phyloP scores from a whole-genome alignment of 2,888 invertebrate genomes.

The Sesamia inferens region DNA sequence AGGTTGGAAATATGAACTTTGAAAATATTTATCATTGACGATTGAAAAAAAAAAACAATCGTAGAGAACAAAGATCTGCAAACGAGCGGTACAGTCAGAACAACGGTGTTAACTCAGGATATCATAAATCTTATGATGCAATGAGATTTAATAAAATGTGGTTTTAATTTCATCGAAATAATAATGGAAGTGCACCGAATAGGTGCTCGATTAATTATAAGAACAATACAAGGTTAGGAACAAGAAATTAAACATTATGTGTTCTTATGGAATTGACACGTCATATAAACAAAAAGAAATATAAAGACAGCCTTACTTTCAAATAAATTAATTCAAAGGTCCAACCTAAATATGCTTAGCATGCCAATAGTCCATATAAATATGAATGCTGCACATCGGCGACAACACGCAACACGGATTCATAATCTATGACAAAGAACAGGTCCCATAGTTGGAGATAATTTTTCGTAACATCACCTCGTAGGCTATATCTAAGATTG shows the following conservation, averaged over 20 bases:
- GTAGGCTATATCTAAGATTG: slow-evolving; percentile 85
- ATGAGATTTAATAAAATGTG: slow-evolving; percentile 36
- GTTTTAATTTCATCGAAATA: slow-evolving; percentile 48
- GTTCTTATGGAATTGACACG: slow-evolving; percentile 22
- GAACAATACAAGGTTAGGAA: slow-evolving; percentile 41
- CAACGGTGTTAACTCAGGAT: slow-evolving; percentile 42
- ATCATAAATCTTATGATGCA: slow-evolving; percentile 61
- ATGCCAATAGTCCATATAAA: slow-evolving; percentile 66
- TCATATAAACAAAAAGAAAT: slow-evolving; percentile 29
- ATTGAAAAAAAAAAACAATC: slow-evolving; percentile 70
- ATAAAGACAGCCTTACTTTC: slow-evolving; percentile 53
- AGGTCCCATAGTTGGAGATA: slow-evolving; percentile 78
- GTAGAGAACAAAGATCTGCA: slow-evolving; percentile 65
- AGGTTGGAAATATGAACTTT: slow-evolving; percentile 67
- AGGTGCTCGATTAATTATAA: slow-evolving; percentile 18
- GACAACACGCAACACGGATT: slow-evolving; percentile 70
- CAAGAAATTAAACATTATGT: slow-evolving; percentile 23
- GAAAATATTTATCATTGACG: slow-evolving; percentile 66
- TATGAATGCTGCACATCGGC: slow-evolving; percentile 70
- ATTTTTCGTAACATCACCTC: slow-evolving; percentile 87
- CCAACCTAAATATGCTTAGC: slow-evolving; percentile 58
- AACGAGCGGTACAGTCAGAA: slow-evolving; percentile 53
- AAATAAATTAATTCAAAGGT: slow-evolving; percentile 57
- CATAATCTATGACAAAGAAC: slow-evolving; percentile 83
- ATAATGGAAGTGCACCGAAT: slow-evolving; percentile 44